Conservation (phyloP, 2,797 vertebrate species). For the Pachyuromys duprasi region DNA sequence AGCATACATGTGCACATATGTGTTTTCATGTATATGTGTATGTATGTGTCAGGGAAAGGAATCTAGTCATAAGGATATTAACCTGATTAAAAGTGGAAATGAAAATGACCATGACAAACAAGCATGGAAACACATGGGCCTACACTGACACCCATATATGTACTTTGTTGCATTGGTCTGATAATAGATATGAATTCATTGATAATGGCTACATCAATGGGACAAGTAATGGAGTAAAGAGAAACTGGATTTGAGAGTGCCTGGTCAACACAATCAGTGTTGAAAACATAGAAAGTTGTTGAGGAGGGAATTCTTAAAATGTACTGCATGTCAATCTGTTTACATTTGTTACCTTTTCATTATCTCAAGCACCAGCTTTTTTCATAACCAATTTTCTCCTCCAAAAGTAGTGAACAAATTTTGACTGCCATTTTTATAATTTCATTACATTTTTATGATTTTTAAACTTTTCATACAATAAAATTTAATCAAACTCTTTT, state of each 20-base stretch:
- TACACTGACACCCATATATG: neutral
- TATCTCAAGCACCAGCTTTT: neutral
- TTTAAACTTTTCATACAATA: neutral
- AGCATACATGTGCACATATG: too few relatives aligned
- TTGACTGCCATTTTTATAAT: neutral
- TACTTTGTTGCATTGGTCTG: neutral
- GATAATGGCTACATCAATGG: neutral
- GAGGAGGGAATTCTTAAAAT: neutral
- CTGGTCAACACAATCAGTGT: neutral
- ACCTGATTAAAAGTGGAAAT: neutral
- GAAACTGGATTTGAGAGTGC: neutral
- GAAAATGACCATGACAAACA: neutral
- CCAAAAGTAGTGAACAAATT: neutral
- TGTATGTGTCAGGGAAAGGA: fast-evolving
- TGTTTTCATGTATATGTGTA: neutral
- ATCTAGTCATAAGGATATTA: neutral
- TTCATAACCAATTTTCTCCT: neutral
- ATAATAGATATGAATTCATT: neutral
- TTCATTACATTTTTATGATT: neutral
- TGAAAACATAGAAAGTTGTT: neutral
- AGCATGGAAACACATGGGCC: too few relatives aligned
- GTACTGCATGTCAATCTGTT: neutral
- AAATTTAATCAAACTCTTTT: neutral
- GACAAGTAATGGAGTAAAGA: neutral
- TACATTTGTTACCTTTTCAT: neutral